These are phyloP conservation scores for Anolis sagrei DNA, from an alignment of 2,113 vertebrate species.

Conservation along the genomic window DNA sequence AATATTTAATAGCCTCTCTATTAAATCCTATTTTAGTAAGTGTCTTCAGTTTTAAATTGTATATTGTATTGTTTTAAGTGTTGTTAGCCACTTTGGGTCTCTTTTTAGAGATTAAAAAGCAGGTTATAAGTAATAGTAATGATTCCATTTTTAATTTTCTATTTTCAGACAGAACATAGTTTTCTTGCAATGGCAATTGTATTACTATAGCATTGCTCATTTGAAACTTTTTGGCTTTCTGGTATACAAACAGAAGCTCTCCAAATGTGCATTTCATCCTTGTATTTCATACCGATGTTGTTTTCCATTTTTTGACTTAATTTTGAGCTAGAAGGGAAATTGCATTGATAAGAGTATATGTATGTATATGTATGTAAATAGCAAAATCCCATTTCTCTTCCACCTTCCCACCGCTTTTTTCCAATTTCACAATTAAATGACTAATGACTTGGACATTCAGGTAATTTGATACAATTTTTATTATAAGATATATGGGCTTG, in stretches of 20 bases:
- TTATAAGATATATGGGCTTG: neutral
- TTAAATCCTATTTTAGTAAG: too few species aligned
- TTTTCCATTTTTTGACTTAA: neutral
- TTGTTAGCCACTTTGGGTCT: too few species aligned
- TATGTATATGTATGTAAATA: neutral
- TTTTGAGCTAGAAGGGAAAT: neutral
- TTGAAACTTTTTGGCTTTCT: neutral
- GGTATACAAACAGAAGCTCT: neutral
- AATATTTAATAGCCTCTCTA: too few species aligned
- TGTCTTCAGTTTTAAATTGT: too few species aligned
- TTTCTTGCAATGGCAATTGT: neutral
- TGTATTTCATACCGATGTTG: neutral
- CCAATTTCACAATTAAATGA: neutral
- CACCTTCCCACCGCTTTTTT: neutral
- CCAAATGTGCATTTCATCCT: neutral
- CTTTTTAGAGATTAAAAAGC: too few species aligned
- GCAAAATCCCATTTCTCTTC: neutral
- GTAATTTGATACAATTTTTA: neutral
- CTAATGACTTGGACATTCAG: neutral
- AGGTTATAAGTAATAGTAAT: too few species aligned
- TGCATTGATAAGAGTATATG: neutral
- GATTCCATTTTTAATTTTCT: too few species aligned
- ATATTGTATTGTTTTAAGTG: too few species aligned
- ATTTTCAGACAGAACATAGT: neutral
- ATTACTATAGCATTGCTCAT: neutral